Evolutionary conservation across 2,888 invertebrate species (phyloP), one percentile per base, ranked within the genome.

Genomic region (Fabriciana adippe): DNA sequence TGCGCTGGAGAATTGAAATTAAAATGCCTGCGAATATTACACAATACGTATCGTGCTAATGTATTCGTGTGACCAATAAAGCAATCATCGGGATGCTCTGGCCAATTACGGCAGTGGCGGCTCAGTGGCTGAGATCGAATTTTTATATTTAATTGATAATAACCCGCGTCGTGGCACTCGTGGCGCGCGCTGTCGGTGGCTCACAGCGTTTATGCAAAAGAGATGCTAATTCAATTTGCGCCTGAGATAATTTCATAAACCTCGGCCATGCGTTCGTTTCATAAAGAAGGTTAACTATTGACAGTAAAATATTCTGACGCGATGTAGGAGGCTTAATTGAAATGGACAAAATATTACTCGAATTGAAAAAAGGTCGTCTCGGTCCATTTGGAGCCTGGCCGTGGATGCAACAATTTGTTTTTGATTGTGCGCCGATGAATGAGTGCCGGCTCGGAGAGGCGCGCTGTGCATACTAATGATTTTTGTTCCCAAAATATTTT

Each of bases 131-230:
- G 81, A 79, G 81, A 84, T 86, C 85, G 88, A 85, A 90, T 88
- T 89, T 89, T 91, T 89, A 90, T 89, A 83, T 84, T 88, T 88
- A 90, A 92, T 90, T 89, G 87, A 89, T 87, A 85, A 82, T 79
- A 78, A 79, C 77, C 73, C 76, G 81, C 73, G 79, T 79, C 75
- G 83, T 72, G 78, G 75, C 74, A 77, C 72, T 74, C 72, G 68
- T 74, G 73, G 75, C 77, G 75, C 76, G 72, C 72, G 72, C 66
- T 69, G 69, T 72, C 70, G 77, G 76, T 78, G 80, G 79, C 78
- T 80, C 75, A 74, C 73, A 81, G 80, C 83, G 78, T 84, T 90
- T 89, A 90, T 90, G 88, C 86, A 87, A 89, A 90, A 81, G 79
- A 80, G 79, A 86, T 86, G 82, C 81, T 88, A 87, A 89, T 90